phyloP scores from a whole-genome alignment of 2,888 invertebrate species.

The Brachypterus glaber region DNA sequence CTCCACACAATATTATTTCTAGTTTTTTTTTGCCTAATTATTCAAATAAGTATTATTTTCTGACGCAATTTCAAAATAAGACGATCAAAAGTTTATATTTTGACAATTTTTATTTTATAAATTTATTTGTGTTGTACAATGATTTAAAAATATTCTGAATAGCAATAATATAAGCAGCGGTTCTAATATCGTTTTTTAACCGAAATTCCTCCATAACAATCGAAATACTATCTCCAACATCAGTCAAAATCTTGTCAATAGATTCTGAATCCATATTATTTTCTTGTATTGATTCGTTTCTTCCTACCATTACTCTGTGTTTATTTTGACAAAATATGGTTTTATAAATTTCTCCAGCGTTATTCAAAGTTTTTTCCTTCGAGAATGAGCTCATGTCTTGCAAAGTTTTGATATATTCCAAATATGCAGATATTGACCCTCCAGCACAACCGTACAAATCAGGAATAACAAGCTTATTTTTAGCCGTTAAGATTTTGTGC shows the following conservation, averaged over 20 bases:
- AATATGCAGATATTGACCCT: slow-evolving; percentile 30
- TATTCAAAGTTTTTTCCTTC: slow-evolving; percentile 18
- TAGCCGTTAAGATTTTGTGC: slow-evolving; percentile 31
- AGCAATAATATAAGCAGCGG: slow-evolving; percentile 33
- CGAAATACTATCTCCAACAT: too few relatives aligned
- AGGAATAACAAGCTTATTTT: slow-evolving; percentile 33
- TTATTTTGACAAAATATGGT: not conserved
- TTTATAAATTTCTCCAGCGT: too few relatives aligned
- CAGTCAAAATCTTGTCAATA: too few relatives aligned
- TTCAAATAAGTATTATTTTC: too few relatives aligned
- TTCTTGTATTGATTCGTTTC: too few relatives aligned
- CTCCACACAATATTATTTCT: too few relatives aligned
- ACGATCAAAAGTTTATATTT: too few relatives aligned
- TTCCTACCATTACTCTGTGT: too few relatives aligned
- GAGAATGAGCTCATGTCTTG: slow-evolving; percentile 16
- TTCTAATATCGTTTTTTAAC: slow-evolving; percentile 30
- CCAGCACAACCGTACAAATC: slow-evolving; percentile 35
- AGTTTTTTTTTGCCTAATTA: too few relatives aligned
- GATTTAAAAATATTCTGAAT: slow-evolving; percentile 28
- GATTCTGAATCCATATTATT: too few relatives aligned
- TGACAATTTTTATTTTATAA: too few relatives aligned
- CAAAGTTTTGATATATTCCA: slow-evolving; percentile 31
- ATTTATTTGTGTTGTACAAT: slow-evolving; percentile 5
- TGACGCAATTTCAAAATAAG: too few relatives aligned
- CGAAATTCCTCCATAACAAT: slow-evolving; percentile 24